Percentiles rank a stretch among this genome's conserved stretches.
Conservation (phyloP, 1,140 invertebrate species). For the Drosophila tani region DNA sequence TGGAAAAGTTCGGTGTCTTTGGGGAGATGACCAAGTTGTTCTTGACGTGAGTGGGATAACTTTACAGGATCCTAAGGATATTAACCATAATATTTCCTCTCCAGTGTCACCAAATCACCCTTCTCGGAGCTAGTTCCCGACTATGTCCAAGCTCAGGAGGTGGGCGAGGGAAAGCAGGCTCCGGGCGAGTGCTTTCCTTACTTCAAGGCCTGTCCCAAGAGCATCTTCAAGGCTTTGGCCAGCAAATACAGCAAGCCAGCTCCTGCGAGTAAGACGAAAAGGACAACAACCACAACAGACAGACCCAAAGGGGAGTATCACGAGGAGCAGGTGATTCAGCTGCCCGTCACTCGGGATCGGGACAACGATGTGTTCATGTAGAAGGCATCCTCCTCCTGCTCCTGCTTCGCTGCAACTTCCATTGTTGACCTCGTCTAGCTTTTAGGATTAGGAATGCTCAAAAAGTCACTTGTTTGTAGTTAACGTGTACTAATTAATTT, state of each 20-base stretch:
- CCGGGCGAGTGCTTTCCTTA: constrained; percentile 94
- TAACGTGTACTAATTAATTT: constrained; percentile 72
- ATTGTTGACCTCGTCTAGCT: constrained; percentile 53
- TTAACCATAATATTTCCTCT: constrained; percentile 48
- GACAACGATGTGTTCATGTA: constrained; percentile 66
- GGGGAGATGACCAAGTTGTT: constrained; percentile 93
- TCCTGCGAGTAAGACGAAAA: constrained; percentile 19
- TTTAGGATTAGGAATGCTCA: constrained; percentile 55
- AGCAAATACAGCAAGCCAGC: constrained; percentile 87
- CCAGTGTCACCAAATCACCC: constrained; percentile 92
- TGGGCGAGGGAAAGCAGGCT: constrained; percentile 87
- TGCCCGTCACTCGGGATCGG: constrained; percentile 44
- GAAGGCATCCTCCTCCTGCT: background rate
- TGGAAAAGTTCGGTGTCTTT: constrained; percentile 91
- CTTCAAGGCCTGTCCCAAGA: constrained; percentile 92
- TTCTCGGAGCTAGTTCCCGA: constrained; percentile 90
- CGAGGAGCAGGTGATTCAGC: constrained; percentile 67
- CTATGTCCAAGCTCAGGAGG: constrained; percentile 91
- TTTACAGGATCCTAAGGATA: background rate
- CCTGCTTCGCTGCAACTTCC: constrained; percentile 13
- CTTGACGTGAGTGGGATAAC: constrained; percentile 88
- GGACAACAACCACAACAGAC: constrained; percentile 26
- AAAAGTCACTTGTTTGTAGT: constrained; percentile 82
- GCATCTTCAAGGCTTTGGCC: constrained; percentile 88
- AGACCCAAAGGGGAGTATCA: constrained; percentile 65